Percentiles rank a stretch among this genome's conserved stretches.
These are phyloP conservation scores for Steatornis caripensis DNA, from an alignment of 2,113 vertebrate genomes.

Conservation along the genomic window DNA sequence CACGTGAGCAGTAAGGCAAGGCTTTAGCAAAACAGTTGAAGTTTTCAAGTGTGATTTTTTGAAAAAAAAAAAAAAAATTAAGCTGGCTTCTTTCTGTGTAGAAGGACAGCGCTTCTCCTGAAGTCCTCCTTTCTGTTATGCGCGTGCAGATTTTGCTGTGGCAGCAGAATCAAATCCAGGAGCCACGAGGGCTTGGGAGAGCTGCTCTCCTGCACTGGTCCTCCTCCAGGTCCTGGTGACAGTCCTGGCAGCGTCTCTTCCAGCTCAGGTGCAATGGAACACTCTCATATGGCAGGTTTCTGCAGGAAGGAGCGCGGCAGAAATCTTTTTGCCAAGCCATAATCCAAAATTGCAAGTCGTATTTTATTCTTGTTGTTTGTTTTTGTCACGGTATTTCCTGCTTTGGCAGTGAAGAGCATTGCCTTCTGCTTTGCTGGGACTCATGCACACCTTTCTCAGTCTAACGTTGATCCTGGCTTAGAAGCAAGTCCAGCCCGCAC, in stretches of 20 bases:
- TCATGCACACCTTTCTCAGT: neutral
- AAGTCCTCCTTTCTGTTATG: too few relatives aligned
- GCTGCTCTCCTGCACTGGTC: neutral
- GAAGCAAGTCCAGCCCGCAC: neutral
- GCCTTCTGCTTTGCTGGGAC: neutral
- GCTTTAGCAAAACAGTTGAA: neutral
- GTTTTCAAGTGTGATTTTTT: neutral
- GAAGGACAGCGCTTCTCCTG: neutral
- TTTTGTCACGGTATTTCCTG: neutral
- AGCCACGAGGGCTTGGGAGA: neutral
- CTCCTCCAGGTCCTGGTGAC: neutral
- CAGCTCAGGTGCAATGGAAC: neutral
- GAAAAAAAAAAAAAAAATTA: too few relatives aligned
- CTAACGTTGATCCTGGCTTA: neutral
- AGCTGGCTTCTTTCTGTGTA: neutral
- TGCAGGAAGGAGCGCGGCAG: neutral
- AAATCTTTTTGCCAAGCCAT: neutral
- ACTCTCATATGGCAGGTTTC: neutral
- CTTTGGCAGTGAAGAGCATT: neutral
- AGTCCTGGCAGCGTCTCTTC: neutral
- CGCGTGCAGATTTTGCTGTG: neutral
- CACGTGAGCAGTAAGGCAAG: neutral
- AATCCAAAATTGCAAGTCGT: neutral
- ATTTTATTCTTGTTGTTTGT: neutral
- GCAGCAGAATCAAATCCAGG: neutral